A percentile compares a stretch with the other conserved stretches of the same genome.
Conservation (phyloP, 1,140 invertebrate genomes). For the Cydia amplana region DNA sequence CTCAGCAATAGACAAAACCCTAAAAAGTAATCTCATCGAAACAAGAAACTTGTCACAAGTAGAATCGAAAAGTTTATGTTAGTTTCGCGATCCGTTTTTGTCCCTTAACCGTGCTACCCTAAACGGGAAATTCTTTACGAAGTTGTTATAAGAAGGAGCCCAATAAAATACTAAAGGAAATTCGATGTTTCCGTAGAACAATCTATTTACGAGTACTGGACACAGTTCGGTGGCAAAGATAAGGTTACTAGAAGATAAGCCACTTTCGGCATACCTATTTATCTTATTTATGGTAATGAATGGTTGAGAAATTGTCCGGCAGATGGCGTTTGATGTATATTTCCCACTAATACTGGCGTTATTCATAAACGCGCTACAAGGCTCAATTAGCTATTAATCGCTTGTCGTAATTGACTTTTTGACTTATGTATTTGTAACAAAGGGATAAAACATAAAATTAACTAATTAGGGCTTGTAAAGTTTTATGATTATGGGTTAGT, state of each 20-base stretch:
- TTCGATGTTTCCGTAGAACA: constrained; percentile 59
- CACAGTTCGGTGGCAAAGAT: constrained; percentile 46
- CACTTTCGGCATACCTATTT: background rate
- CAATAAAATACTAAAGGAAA: constrained; percentile 61
- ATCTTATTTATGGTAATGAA: too few species aligned
- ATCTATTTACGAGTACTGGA: constrained; percentile 55
- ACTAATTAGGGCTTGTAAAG: too few species aligned
- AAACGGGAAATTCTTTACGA: constrained; percentile 42
- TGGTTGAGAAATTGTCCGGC: too few species aligned
- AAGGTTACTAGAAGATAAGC: constrained; percentile 3
- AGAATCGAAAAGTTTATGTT: constrained; percentile 26
- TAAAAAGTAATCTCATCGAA: constrained; percentile 23
- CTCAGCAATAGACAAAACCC: background rate
- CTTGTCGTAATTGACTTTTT: too few species aligned
- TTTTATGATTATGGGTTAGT: too few species aligned
- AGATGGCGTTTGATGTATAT: too few species aligned
- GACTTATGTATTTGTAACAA: too few species aligned
- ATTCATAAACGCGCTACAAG: too few species aligned
- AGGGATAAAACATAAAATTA: too few species aligned
- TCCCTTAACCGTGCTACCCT: constrained; percentile 32
- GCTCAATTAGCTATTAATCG: too few species aligned
- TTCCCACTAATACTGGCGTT: too few species aligned
- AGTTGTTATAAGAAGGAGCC: constrained; percentile 59
- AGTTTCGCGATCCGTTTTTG: constrained; percentile 26
- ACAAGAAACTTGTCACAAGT: constrained; percentile 19